Evolutionary conservation across 2,797 vertebrate species (phyloP), one percentile per base, ranked within the genome.

Genomic region (Gallinago solitaria): DNA sequence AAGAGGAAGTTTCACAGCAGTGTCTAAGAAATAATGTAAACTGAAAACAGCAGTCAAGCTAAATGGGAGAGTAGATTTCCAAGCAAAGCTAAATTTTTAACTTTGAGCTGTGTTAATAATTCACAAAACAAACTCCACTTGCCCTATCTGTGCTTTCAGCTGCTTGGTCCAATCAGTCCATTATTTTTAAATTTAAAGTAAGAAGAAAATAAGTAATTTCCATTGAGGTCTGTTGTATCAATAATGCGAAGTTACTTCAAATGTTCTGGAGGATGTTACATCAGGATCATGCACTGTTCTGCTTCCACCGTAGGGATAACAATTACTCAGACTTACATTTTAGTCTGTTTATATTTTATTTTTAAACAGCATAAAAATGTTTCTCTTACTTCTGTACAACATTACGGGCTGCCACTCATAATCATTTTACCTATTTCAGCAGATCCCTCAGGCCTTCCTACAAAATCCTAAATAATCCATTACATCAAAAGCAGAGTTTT

Each of bases 21-120:
- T 83, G 89, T 83, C 89, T 83, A 30, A 95, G 95, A 93, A 95
- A 94, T 92, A 96, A 93, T 94, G 81, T 95, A 93, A 95, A 96
- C 83, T 80, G 93, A 94, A 91, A 96, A 65, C 96, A 95, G 83
- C 87, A 96, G 95, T 94, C 71, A 48, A 68, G 89, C 88, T 97
- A 95, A 97, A 95, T 86, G 90, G 77, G 70, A 78, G 85, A 92
- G 93, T 21, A 73, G 93, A 59, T 91, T 94, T 92, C 89, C 80
- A 87, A 90, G 76, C 80, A 93, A 92, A 94, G 89, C 85, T 94
- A 92, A 96, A 88, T 95, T 96, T 96, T 97, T 96, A 95, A 96
- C 90, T 84, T 92, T 80, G 92, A 94, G 93, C 65, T 39, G 11
- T 86, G 80, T 93, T 92, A 93, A 94, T 96, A 95, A 96, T 96